A percentile compares a stretch with the other conserved stretches of the same genome.
These are phyloP conservation scores for Drosophila longiperda DNA, from an alignment of 2,888 invertebrate species.

Conservation along the genomic window DNA sequence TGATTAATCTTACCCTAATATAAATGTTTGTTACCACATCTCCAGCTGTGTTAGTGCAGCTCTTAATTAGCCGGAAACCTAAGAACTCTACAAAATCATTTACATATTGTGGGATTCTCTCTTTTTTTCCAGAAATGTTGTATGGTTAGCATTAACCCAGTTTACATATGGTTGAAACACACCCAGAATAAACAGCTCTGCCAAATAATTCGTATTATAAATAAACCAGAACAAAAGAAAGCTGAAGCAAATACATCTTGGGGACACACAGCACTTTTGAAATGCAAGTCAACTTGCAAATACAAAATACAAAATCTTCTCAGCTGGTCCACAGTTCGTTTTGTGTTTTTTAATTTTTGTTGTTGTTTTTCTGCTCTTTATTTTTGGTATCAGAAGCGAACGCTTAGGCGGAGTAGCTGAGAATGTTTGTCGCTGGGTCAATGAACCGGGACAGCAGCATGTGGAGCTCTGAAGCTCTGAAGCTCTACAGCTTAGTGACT, in stretches of 20 bases:
- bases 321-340: constrained; percentile 39
- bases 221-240: constrained; percentile 53
- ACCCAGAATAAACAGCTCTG: constrained; percentile 50
- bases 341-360: neutral
- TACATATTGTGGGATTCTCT: constrained; percentile 55
- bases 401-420: constrained; percentile 28
- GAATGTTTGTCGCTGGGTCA: constrained; percentile 37
- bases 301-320: constrained; percentile 29
- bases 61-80: constrained; percentile 15
- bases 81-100: constrained; percentile 49
- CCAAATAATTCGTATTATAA: constrained; percentile 46
- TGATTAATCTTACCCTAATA: constrained; percentile 25
- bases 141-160: constrained; percentile 70
- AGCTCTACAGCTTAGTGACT: constrained; percentile 36
- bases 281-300: constrained; percentile 64
- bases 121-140: constrained; percentile 44
- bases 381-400: constrained; percentile 8
- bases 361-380: neutral
- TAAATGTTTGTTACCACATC: constrained; percentile 11
- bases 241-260: constrained; percentile 45
- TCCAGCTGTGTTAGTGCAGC: constrained; percentile 7
- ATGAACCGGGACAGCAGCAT: constrained; percentile 35
- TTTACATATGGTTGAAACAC: constrained; percentile 62
- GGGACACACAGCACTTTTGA: constrained; percentile 17
- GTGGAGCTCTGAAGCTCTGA: neutral